Evolutionary conservation across 2,888 invertebrate genomes (phyloP).

Genomic region (Aricia artaxerxes): DNA sequence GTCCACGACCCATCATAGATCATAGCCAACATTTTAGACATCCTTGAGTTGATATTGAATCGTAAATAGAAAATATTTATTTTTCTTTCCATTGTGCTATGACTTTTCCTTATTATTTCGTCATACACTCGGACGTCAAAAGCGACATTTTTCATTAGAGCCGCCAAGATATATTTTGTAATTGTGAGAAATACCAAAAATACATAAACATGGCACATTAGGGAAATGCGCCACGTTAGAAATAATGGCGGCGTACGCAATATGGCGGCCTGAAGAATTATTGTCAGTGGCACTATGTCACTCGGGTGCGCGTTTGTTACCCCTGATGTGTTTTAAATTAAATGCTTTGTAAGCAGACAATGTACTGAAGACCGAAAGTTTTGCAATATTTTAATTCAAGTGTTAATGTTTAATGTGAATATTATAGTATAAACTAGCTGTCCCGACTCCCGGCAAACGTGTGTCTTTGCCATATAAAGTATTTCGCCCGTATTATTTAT

Average conservation of each 20-base stretch:
- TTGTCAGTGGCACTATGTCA: constrained; percentile 31
- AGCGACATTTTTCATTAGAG: constrained; percentile 11
- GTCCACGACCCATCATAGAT: too few species aligned
- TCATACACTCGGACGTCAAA: neutral
- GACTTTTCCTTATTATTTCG: neutral
- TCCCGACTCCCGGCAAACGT: too few species aligned
- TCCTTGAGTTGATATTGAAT: too few species aligned
- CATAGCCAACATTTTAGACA: too few species aligned
- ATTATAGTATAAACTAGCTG: too few species aligned
- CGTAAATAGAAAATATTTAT: neutral
- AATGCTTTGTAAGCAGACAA: neutral
- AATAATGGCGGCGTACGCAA: constrained; percentile 27
- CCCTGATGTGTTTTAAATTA: constrained; percentile 19
- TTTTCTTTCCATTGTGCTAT: neutral
- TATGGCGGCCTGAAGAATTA: constrained; percentile 31
- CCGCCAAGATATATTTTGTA: constrained; percentile 9
- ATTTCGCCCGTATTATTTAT: too few species aligned
- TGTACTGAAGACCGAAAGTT: neutral
- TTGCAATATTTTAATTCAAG: too few species aligned
- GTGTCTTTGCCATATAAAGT: too few species aligned
- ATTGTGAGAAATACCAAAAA: constrained; percentile 9
- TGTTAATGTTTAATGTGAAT: too few species aligned
- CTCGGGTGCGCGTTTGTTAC: constrained; percentile 30
- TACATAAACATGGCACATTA: constrained; percentile 26
- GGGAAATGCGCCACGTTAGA: constrained; percentile 21